These are phyloP conservation scores for Hippocampus barbouri DNA, from an alignment of 2,113 vertebrate species.

Conservation along the genomic window DNA sequence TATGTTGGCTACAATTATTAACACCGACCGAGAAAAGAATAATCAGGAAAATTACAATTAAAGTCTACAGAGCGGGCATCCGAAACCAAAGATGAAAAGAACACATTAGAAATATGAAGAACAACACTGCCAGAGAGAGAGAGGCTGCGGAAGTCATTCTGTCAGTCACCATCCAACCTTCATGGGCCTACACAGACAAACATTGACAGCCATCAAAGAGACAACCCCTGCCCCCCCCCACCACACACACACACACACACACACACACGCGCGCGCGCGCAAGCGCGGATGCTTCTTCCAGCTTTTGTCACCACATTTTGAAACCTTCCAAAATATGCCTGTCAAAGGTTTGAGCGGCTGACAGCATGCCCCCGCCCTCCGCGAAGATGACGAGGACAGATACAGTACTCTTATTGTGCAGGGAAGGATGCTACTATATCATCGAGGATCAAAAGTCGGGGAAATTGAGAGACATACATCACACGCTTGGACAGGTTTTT, in stretches of 20 bases:
- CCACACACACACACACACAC: background rate
- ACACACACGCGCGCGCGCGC: too few relatives aligned
- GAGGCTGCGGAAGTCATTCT: slow-evolving; percentile 60
- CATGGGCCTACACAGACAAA: slow-evolving; percentile 30
- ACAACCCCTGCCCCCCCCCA: background rate
- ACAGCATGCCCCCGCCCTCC: slow-evolving; percentile 58
- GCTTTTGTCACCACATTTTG: slow-evolving; percentile 50
- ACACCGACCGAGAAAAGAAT: slow-evolving; percentile 48
- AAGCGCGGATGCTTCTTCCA: slow-evolving; percentile 9
- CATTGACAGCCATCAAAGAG: slow-evolving; percentile 15
- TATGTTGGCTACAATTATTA: slow-evolving; percentile 70
- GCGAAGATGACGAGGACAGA: slow-evolving; percentile 48
- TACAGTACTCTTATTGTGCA: slow-evolving; percentile 32
- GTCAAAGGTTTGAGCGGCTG: slow-evolving; percentile 60
- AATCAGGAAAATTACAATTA: slow-evolving; percentile 40
- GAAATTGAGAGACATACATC: slow-evolving; percentile 48
- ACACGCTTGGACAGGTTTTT: slow-evolving; percentile 13
- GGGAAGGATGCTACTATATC: slow-evolving; percentile 37
- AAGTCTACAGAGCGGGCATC: slow-evolving; percentile 46
- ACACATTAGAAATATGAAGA: slow-evolving; percentile 11
- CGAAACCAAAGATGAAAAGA: slow-evolving; percentile 70
- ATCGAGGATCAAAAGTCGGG: slow-evolving; percentile 49
- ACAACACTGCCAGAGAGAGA: slow-evolving; percentile 40
- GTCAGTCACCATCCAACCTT: slow-evolving; percentile 67
- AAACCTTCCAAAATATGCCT: slow-evolving; percentile 53